phyloP scores from a whole-genome alignment of 2,888 invertebrate genomes.

The Mallateleia sp. region DNA sequence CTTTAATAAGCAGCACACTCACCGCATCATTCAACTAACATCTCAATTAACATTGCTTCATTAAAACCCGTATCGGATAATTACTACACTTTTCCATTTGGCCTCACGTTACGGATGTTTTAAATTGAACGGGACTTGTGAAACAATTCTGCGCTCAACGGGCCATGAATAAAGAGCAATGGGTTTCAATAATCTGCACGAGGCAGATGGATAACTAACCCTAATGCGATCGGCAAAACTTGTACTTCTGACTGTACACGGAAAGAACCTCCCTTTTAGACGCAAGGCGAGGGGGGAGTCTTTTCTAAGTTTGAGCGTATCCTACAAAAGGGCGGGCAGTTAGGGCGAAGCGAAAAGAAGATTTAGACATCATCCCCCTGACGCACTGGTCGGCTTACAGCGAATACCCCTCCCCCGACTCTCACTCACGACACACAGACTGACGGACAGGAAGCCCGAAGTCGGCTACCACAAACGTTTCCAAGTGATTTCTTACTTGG shows the following conservation, averaged over 20 bases:
- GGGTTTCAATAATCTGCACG: constrained; percentile 67
- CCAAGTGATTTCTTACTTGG: too few relatives aligned
- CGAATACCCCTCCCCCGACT: too few relatives aligned
- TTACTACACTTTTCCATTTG: constrained; percentile 63
- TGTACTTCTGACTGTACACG: constrained; percentile 81
- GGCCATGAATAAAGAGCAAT: constrained; percentile 67
- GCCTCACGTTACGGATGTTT: constrained; percentile 53
- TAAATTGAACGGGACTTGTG: constrained; percentile 54
- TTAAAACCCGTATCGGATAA: constrained; percentile 49
- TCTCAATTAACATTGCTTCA: constrained; percentile 40
- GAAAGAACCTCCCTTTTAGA: constrained; percentile 82
- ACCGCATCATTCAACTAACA: constrained; percentile 48
- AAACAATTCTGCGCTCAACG: constrained; percentile 61
- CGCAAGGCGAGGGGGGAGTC: constrained; percentile 80
- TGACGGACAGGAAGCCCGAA: too few relatives aligned
- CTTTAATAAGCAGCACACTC: constrained; percentile 27
- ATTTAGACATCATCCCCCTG: too few relatives aligned
- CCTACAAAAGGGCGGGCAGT: constrained; percentile 87
- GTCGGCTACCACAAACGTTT: too few relatives aligned
- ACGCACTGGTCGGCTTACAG: too few relatives aligned
- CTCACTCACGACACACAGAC: too few relatives aligned
- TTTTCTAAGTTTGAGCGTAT: constrained; percentile 83
- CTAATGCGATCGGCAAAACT: constrained; percentile 60
- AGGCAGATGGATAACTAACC: constrained; percentile 71
- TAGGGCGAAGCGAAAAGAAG: too few relatives aligned